Percentiles rank a stretch among this genome's conserved stretches.
phyloP scores from a whole-genome alignment of 2,113 vertebrate genomes.

The Rynchops niger region DNA sequence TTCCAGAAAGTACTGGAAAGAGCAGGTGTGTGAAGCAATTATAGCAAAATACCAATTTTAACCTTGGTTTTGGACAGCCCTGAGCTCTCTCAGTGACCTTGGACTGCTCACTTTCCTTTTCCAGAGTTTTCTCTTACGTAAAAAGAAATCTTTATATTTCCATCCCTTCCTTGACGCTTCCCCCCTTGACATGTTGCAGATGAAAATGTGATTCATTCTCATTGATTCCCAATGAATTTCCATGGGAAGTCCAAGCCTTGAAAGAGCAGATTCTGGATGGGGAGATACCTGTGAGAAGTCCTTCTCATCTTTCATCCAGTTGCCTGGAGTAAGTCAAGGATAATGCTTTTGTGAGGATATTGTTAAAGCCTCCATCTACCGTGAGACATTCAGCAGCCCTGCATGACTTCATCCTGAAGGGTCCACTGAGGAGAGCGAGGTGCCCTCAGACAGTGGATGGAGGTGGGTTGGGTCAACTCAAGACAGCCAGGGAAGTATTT shows the following conservation, averaged over 20 bases:
- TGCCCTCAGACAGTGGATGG: background rate
- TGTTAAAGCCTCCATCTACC: background rate
- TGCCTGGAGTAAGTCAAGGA: background rate
- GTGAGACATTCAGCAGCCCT: background rate
- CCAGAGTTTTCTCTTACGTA: background rate
- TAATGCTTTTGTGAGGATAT: background rate
- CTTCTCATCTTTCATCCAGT: background rate
- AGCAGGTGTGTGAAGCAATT: background rate
- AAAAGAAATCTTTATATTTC: background rate
- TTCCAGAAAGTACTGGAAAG: background rate
- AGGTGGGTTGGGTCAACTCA: background rate
- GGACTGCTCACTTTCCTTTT: background rate
- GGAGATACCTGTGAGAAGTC: background rate
- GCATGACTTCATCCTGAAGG: background rate
- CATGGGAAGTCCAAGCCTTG: background rate
- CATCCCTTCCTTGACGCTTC: background rate
- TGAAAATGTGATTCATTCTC: background rate
- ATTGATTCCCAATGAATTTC: background rate
- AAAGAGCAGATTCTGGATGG: background rate
- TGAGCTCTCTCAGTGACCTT: background rate
- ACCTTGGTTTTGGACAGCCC: background rate
- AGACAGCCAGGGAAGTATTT: background rate
- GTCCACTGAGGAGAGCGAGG: background rate
- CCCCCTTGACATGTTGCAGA: background rate
- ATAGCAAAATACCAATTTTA: background rate